Conservation (phyloP, 1,140 invertebrate genomes). For the Camponotus vicinus region DNA sequence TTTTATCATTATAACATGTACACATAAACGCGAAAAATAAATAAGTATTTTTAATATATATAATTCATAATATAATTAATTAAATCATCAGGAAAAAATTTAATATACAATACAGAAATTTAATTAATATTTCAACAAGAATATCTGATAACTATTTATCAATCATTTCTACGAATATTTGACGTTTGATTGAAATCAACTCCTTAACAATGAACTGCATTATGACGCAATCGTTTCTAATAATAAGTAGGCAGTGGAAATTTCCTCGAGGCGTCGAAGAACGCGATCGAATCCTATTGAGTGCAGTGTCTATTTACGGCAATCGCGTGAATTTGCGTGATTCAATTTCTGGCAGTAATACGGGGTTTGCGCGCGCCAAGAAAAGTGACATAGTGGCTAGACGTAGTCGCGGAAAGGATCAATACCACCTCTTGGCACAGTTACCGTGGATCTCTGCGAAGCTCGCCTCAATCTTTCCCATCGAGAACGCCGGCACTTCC, state of each 20-base stretch:
- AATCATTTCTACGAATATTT: conserved; percentile 2
- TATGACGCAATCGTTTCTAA: not conserved
- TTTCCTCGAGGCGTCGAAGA: conserved; percentile 33
- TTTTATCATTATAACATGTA: no score
- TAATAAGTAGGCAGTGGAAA: conserved; percentile 11
- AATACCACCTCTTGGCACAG: conserved; percentile 44
- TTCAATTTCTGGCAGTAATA: conserved; percentile 49
- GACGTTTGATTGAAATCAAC: not conserved
- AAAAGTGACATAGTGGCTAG: not conserved
- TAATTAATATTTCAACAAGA: not conserved
- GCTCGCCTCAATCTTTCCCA: not conserved
- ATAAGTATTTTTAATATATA: not conserved
- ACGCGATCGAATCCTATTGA: conserved; percentile 33
- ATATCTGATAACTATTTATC: not conserved
- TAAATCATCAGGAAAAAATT: not conserved
- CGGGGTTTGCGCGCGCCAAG: conserved; percentile 15
- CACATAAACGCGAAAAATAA: not conserved
- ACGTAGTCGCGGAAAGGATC: conserved; percentile 32
- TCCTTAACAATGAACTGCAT: no score
- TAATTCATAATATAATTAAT: no score
- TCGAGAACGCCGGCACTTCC: not conserved
- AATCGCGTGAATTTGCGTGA: conserved; percentile 40
- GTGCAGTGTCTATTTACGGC: conserved; percentile 8
- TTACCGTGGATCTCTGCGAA: conserved; percentile 28
- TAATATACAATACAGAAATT: not conserved